Base-by-base conservation (phyloP, 2,888 invertebrate species). In the Coenonympha arcania region DNA sequence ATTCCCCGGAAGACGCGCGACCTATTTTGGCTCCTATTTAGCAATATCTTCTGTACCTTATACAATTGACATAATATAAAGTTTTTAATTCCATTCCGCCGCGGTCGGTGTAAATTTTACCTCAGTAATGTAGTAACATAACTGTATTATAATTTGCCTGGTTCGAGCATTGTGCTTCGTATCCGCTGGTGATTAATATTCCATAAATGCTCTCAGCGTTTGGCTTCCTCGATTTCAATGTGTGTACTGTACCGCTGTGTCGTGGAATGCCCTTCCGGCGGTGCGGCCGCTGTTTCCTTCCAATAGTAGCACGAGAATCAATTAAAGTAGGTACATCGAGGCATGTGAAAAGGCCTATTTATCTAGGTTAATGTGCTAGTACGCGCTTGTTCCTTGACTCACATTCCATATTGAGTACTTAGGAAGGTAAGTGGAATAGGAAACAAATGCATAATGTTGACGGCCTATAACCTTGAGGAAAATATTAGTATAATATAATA, bases 241-340 rank as follows among this genome's bases (percentile, higher is more conserved):
- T 19, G 28, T 19, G n/a, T n/a, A n/a, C n/a, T n/a, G 11, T 19
- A 30, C 41, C 41, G 41, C 41, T 30, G 13, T 13, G 8, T 18
- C 30, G 30, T 41, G 41, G 41, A 30, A 41, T 41, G 30, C 30
- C 30, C 41, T 41, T 30, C 41, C 41, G 41, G 41, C 41, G 41
- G 28, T 13, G 41, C 41, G 41, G 28, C 19, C 30, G 11, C 3
- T n/a, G 41, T 19, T 41, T 41, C 28, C 41, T 19, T 28, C 28
- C 19, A 28, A 11, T 30, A 18, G 15, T 41, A 41, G n/a, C n/a
- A n/a, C n/a, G n/a, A n/a, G n/a, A n/a, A n/a, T n/a, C n/a, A n/a
- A 41, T 30, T 41, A 6, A 30, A n/a, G 28, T 11, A 40, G n/a
- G 34, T 37, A 22, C 20, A 19, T 37, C 39, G 24, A 39, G 39